Evolutionary conservation across 2,888 invertebrate genomes (phyloP), one percentile per base, ranked within the genome.

Genomic region (Tineola bisselliella): DNA sequence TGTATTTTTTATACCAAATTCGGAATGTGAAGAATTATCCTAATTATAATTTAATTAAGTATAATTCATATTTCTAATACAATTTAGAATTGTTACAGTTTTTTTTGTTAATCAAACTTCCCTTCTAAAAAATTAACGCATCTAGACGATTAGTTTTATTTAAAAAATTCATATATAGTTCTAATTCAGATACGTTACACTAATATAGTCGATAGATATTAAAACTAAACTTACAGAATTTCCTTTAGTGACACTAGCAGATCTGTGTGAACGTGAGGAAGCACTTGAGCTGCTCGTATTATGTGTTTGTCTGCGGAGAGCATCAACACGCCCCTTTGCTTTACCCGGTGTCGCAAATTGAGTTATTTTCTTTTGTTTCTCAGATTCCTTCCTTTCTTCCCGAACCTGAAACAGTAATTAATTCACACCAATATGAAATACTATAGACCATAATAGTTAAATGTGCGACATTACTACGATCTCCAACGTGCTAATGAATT

Each of bases 331-430:
- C 0, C 79, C 25, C 77, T 52, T 75, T 74, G 1, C 76, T 71
- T n/a, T 71, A 10, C 61, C 76, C 11, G 86, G 81, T 0, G 86
- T 84, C 44, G 80, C 83, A 64, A 84, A 80, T 8, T 70, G 66
- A 0, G 79, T 79, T 1, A 75, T 76, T 64, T 83, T 81, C 68
- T 84, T 84, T 11, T 77, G 79, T 66, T 86, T 87, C 33, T 62
- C 62, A 66, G 84, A 82, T 64, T 84, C 84, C 65, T 86, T 84
- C 11, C 87, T 77, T 58, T 87, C 84, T 67, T 88, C 88, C 0
- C 88, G 81, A 4, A 88, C 81, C 87, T 84, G 59, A 43, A 33
- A 48, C 17, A 44, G 6, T 25, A 25, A 25, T 25, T 25, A 25
- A 4, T 25, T 4, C n/a, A n/a, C n/a, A 25, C 25, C 18, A 6